Evolutionary conservation across 2,113 vertebrate species (phyloP).

Genomic region (Erinaceus europaeus): DNA sequence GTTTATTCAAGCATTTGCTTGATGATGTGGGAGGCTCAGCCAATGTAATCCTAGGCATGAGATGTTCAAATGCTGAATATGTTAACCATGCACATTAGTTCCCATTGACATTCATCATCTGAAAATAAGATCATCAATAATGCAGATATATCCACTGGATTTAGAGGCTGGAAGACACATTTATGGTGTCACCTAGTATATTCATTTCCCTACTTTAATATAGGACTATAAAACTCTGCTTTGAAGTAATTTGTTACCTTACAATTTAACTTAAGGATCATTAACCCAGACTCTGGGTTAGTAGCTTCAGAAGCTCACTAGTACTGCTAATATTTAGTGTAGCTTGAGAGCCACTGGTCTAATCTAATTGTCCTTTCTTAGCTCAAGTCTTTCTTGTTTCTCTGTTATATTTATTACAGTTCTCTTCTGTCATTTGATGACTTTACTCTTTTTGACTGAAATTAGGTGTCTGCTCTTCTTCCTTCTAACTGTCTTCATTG

Average conservation of each 20-base stretch:
- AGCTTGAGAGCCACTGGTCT: not conserved
- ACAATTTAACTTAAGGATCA: not conserved
- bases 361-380: not conserved
- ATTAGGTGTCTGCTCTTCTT: not conserved
- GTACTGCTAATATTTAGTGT: not conserved
- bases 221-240: not conserved
- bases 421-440: not conserved
- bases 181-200: not conserved
- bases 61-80: slow-evolving; percentile 36
- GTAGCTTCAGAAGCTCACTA: not conserved
- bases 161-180: not conserved
- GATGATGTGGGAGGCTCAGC: slow-evolving; percentile 20
- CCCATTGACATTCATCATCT: not conserved
- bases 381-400: not conserved
- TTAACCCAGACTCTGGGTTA: not conserved
- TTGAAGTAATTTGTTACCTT: not conserved
- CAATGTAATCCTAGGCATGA: not conserved
- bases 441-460: not conserved
- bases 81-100: not conserved
- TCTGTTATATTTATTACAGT: not conserved
- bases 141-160: not conserved
- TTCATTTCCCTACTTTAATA: not conserved
- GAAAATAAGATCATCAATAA: not conserved
- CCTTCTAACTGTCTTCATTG: not conserved
- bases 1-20: slow-evolving; percentile 36